Evolutionary conservation across 2,797 vertebrate species (phyloP), one percentile per base, ranked within the genome.

Genomic region (Coilia nasus): DNA sequence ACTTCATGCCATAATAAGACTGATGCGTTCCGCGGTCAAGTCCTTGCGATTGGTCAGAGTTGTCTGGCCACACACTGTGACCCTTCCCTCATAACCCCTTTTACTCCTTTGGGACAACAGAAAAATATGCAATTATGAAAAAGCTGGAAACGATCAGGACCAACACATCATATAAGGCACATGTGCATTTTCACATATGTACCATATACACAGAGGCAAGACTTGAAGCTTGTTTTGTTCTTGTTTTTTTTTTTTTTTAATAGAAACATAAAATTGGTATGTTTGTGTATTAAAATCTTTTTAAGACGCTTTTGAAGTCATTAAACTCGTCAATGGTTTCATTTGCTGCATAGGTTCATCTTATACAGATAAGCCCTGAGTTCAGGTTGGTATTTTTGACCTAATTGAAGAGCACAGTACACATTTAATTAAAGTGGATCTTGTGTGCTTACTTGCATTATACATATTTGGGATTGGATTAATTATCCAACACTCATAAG

Each of bases 211-310:
- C 85, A 84, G 87, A 86, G 87, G 94, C 85, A 86, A 91, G 93
- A 95, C 95, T 94, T 93, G 94, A 96, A 95, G 90, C 90, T 87
- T 59, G 46, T 81, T 47, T 31, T 67, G n/a, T 81, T 81, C 25
- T 25, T 35, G 28, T 86, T 85, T 83, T 41, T 25, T 21, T 59
- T 59, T 19, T 59, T 59, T 59, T 59, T 91, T 87, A 90, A 92
- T 92, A 90, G 90, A 93, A 93, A 93, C 90, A 75, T 83, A 83
- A 75, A 87, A 87, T 92, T 95, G 92, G 91, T 94, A 94, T 94
- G 94, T 92, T 95, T 96, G 93, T 96, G 94, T 95, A 96, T 95
- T 95, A 96, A 96, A 96, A 92, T 91, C 93, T 96, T 96, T 94
- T 93, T 94, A 95, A 93, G 90, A 93, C 93, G 86, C 88, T 89